Percentiles rank a stretch among this genome's conserved stretches.
Conservation (phyloP, 1,140 invertebrate species). For the Harpegnathos saltator region DNA sequence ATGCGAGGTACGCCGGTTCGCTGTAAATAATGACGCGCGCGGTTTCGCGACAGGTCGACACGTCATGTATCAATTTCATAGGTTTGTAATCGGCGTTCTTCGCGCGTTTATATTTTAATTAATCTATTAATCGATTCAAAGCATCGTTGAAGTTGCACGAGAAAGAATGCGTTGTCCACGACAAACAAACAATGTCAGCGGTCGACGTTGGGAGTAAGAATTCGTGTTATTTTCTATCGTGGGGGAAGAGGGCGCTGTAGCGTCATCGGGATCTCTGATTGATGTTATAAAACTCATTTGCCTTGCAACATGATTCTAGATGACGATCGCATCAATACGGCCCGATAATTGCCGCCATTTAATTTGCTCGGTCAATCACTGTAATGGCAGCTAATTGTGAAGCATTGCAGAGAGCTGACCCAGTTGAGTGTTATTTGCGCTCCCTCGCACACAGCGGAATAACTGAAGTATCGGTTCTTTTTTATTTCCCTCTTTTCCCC, state of each 20-base stretch:
- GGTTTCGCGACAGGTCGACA: slow-evolving; percentile 14
- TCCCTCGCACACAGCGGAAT: slow-evolving; percentile 6
- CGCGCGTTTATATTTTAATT: slow-evolving; percentile 56
- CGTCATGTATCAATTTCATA: slow-evolving; percentile 18
- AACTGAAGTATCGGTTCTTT: slow-evolving; percentile 18
- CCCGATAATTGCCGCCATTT: slow-evolving; percentile 40
- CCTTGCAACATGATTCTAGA: background rate
- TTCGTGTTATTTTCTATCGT: background rate
- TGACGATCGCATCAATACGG: slow-evolving; percentile 1
- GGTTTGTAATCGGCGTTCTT: slow-evolving; percentile 6
- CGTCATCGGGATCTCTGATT: background rate
- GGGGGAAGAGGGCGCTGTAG: too few species aligned
- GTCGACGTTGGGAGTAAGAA: slow-evolving; percentile 25
- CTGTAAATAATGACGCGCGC: slow-evolving; percentile 53
- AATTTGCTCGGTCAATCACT: slow-evolving; percentile 17
- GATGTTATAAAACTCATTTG: background rate
- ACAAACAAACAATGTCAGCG: background rate
- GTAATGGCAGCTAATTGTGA: slow-evolving; percentile 50
- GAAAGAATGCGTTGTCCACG: slow-evolving; percentile 1
- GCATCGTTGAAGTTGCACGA: slow-evolving; percentile 7
- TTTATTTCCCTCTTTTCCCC: too few species aligned
- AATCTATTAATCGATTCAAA: slow-evolving; percentile 26
- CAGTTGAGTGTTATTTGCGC: slow-evolving; percentile 16
- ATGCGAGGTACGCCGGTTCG: slow-evolving; percentile 31
- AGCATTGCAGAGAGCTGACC: slow-evolving; percentile 28